Percentiles rank a stretch among this genome's conserved stretches.
These are phyloP conservation scores for Micromesistius poutassou DNA, from an alignment of 2,797 vertebrate species.

Conservation along the genomic window DNA sequence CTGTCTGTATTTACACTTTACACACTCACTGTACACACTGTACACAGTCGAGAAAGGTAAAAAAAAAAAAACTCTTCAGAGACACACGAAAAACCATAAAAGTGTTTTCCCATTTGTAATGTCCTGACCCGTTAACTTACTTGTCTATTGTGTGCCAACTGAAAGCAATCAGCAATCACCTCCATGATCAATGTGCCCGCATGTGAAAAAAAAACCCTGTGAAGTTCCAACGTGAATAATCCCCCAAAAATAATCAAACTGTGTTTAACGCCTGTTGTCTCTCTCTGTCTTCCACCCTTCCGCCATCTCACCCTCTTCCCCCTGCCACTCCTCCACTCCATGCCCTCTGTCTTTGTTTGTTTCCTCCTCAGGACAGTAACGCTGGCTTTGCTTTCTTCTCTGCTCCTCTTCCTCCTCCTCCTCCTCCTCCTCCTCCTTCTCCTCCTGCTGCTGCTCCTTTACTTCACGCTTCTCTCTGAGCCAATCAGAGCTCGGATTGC, in stretches of 20 bases:
- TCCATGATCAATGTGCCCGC: constrained; percentile 63
- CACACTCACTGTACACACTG: background rate
- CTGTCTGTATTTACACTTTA: background rate
- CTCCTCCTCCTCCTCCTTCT: background rate
- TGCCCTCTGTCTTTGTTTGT: constrained; percentile 68
- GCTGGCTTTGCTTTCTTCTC: constrained; percentile 76
- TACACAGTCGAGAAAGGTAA: constrained; percentile 6
- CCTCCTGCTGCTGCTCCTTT: background rate
- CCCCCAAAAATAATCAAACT: constrained; percentile 55
- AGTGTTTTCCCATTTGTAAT: background rate
- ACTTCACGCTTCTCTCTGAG: constrained; percentile 60
- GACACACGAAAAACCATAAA: constrained; percentile 4
- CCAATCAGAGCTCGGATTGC: constrained; percentile 68
- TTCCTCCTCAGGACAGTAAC: constrained; percentile 88
- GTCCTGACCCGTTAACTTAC: constrained; percentile 9
- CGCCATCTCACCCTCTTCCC: constrained; percentile 73
- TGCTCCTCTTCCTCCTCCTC: constrained; percentile 44
- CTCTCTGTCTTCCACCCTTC: constrained; percentile 42
- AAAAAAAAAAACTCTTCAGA: constrained; percentile 19
- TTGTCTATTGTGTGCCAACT: constrained; percentile 30
- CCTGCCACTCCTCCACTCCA: constrained; percentile 71
- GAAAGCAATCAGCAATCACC: constrained; percentile 53
- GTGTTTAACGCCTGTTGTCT: constrained; percentile 70
- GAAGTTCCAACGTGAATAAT: constrained; percentile 46
- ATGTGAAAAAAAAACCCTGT: constrained; percentile 32